Evolutionary conservation across 2,113 vertebrate species (phyloP).

Genomic region (Tupaia tana): DNA sequence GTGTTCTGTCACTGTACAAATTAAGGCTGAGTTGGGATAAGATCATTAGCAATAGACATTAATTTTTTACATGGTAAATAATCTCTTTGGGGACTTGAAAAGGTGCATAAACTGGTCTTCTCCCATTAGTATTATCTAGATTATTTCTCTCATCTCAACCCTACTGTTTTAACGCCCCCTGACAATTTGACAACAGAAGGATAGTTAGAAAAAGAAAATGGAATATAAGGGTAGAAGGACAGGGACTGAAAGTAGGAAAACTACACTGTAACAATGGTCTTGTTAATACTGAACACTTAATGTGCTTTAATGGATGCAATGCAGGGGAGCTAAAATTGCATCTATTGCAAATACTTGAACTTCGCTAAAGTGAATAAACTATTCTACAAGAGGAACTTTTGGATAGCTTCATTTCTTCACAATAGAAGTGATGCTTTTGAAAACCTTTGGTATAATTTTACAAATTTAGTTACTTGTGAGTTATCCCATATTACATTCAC

Average conservation of each 20-base stretch:
- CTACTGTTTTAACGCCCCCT: neutral
- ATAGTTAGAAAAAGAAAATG: conserved; percentile 30
- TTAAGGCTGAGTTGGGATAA: conserved; percentile 16
- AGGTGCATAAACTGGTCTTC: neutral
- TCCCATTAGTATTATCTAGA: neutral
- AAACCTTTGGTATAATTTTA: neutral
- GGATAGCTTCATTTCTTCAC: conserved; percentile 14
- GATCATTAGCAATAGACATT: neutral
- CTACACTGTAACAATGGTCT: neutral
- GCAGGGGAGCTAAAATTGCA: neutral
- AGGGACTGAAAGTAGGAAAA: neutral
- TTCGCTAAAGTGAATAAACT: conserved; percentile 8
- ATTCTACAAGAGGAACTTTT: neutral
- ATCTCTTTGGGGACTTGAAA: neutral
- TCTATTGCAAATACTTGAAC: neutral
- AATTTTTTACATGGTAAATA: neutral
- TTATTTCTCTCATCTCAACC: neutral
- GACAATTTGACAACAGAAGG: neutral
- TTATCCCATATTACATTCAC: conserved; percentile 21
- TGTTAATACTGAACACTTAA: neutral
- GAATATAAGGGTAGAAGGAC: neutral
- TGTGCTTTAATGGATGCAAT: neutral
- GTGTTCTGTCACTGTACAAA: neutral
- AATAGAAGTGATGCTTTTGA: neutral
- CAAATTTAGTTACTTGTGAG: conserved; percentile 16